A percentile compares a stretch with the other conserved stretches of the same genome.
Conservation (phyloP, 1,140 invertebrate species). For the Pygmarrhopalites habei region DNA sequence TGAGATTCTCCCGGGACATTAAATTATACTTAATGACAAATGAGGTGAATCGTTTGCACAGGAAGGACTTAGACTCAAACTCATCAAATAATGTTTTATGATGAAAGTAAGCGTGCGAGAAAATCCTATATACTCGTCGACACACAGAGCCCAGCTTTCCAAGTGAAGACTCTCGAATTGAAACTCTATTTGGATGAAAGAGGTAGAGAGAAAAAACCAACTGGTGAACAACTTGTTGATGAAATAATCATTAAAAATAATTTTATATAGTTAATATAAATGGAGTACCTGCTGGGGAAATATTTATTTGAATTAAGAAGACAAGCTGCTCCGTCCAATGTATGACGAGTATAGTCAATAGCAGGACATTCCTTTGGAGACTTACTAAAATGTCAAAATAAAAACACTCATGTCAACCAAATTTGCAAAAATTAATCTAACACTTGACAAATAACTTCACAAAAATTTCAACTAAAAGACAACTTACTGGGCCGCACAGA, state of each 20-base stretch:
- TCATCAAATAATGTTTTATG: constrained; percentile 94
- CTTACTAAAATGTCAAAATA: too few species aligned
- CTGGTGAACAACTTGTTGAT: not conserved
- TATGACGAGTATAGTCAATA: constrained; percentile 98
- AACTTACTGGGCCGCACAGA: constrained; percentile 99
- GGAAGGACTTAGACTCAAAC: constrained; percentile 77
- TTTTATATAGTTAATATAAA: not conserved
- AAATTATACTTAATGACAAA: constrained; percentile 98
- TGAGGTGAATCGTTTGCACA: constrained; percentile 92
- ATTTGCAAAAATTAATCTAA: too few species aligned
- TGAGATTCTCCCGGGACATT: constrained; percentile 97
- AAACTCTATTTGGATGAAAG: constrained; percentile 63
- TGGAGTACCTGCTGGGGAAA: constrained; percentile 96
- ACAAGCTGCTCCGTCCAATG: constrained; percentile 97
- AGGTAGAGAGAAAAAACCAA: constrained; percentile 35
- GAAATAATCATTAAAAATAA: not conserved
- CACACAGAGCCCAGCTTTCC: constrained; percentile 97
- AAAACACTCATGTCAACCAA: too few species aligned
- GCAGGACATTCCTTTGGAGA: constrained; percentile 99
- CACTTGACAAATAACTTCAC: too few species aligned
- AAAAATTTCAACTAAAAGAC: too few species aligned
- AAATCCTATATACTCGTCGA: constrained; percentile 96
- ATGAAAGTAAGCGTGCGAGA: constrained; percentile 99
- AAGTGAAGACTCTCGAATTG: constrained; percentile 97
- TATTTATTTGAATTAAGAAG: constrained; percentile 99